Evolutionary conservation across 2,113 vertebrate species (phyloP), one percentile per base, ranked within the genome.

Genomic region (Hippopotamus amphibius): DNA sequence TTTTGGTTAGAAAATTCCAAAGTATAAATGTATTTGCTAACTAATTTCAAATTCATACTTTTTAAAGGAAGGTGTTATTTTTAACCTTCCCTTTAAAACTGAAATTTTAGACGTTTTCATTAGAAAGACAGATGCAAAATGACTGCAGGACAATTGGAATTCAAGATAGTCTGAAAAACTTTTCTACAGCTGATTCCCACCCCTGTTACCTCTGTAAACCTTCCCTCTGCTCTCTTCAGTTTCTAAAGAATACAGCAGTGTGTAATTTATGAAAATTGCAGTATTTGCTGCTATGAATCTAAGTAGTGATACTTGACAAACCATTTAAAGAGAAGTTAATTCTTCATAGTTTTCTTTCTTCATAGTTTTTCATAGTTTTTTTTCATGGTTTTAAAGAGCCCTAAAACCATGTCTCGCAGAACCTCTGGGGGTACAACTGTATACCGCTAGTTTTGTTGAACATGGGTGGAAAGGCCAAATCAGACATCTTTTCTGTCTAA

Each of bases 41-140:
- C 82, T 97, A 55, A 85, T 93, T 97, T 81, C 30, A 93, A 90
- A 96, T 97, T 93, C 24, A 57, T 92, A 61, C 87, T 95, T 80
- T 97, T 96, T 92, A 93, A 98, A 97, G 59, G 6, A 65, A 96
- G 24, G 41, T 76, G 90, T 91, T 91, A 96, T 97, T 98, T 97
- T 68, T 65, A 97, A 50, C 17, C 46, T 96, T 91, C 30, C 15
- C 14, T 96, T 71, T 90, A 97, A 95, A 80, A 77, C 16, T 59
- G 13, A 55, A 46, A 80, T 88, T 97, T 97, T 37, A 93, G 46
- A 46, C 3, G 83, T n/a, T 84, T 80, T 93, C 97, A 66, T 96
- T 88, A 94, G 63, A 90, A 93, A 79, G 48, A 65, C 92, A 96
- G 93, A 74, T 10, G 50, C 41, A 82, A 92, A 93, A 80, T 80